These are phyloP conservation scores for Leuctra nigra DNA, from an alignment of 2,888 invertebrate species.

Conservation along the genomic window DNA sequence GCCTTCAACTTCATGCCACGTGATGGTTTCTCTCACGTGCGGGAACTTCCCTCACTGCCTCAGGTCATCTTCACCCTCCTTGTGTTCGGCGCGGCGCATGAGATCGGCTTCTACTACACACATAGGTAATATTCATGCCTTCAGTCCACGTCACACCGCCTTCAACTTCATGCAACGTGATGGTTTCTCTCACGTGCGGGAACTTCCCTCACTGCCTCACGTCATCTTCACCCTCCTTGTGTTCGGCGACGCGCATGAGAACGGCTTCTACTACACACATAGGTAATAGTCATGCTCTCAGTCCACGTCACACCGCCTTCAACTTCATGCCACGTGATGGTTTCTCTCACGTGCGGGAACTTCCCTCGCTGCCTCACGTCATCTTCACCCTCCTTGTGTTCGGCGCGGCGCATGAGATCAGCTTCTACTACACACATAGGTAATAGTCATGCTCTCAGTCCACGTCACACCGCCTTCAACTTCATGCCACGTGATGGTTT, in stretches of 20 bases:
- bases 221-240: conserved; percentile 40
- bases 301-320: neutral
- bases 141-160: too few relatives aligned
- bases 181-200: conserved; percentile 36
- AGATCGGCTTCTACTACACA: conserved; percentile 47
- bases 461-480: too few relatives aligned
- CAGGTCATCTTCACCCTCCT: conserved; percentile 41
- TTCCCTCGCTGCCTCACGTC: conserved; percentile 43
- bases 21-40: conserved; percentile 37
- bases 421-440: conserved; percentile 49
- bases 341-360: conserved; percentile 34
- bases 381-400: conserved; percentile 41
- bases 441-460: too few relatives aligned
- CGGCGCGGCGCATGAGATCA: conserved; percentile 43
- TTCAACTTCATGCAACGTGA: conserved; percentile 31
- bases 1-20: conserved; percentile 23
- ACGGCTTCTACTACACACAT: conserved; percentile 48
- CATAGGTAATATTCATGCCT: too few relatives aligned
- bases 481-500: too few relatives aligned
- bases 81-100: conserved; percentile 43
- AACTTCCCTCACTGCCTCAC: conserved; percentile 42
- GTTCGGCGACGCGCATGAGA: conserved; percentile 43
- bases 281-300: too few relatives aligned
- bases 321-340: conserved; percentile 35
- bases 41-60: conserved; percentile 41